These are phyloP conservation scores for Phalera bucephala DNA, from an alignment of 2,888 invertebrate species.

Conservation along the genomic window DNA sequence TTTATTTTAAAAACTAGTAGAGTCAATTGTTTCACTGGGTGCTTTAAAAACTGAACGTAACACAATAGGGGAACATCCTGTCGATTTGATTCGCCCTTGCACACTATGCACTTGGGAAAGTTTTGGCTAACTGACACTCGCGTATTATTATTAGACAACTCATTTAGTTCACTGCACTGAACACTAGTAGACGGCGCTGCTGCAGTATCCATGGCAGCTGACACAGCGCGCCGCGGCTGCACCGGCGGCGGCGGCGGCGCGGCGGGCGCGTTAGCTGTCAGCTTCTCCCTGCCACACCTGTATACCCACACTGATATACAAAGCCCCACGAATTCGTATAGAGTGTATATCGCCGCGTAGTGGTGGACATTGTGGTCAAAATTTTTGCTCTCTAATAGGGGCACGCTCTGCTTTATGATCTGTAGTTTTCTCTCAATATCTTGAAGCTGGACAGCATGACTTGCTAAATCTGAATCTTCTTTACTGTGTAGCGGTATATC, in stretches of 20 bases:
- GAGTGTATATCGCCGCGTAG: constrained; percentile 1
- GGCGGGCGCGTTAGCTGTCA: background rate
- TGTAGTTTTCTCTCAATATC: background rate
- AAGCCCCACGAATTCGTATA: background rate
- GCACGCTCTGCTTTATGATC: background rate
- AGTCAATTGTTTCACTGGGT: background rate
- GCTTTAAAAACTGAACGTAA: constrained; percentile 1
- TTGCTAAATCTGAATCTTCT: background rate
- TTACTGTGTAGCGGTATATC: background rate
- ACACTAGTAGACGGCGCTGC: background rate
- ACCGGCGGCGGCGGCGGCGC: background rate
- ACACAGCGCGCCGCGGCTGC: background rate
- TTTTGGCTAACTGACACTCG: background rate
- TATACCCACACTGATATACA: background rate
- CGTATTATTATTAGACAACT: constrained; percentile 1
- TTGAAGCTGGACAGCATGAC: constrained; percentile 1
- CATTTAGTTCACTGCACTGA: constrained; percentile 2
- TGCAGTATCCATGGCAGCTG: too few relatives aligned
- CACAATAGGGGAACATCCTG: constrained; percentile 1
- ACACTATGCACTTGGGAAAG: background rate
- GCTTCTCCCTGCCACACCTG: background rate
- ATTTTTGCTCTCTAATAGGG: background rate
- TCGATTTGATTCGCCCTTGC: background rate
- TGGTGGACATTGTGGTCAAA: constrained; percentile 1
- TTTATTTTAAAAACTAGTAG: background rate